A percentile compares a stretch with the other conserved stretches of the same genome.
Conservation (phyloP, 2,888 invertebrate species). For the Chymomyza amoena region DNA sequence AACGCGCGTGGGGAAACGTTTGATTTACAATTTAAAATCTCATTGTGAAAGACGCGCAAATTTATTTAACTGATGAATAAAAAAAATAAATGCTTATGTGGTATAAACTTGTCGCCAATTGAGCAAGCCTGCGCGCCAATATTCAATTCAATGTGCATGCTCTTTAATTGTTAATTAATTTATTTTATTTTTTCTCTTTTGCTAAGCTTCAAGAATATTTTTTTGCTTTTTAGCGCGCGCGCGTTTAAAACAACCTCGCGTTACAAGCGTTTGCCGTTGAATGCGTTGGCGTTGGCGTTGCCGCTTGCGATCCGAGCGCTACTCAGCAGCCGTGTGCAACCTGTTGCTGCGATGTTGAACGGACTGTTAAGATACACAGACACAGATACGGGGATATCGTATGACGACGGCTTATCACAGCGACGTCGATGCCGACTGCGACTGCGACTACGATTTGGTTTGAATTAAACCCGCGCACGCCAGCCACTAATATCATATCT, state of each 20-base stretch:
- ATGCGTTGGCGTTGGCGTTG: conserved; percentile 22
- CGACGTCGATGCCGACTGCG: background rate
- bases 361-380: conserved; percentile 20
- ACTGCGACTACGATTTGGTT: background rate
- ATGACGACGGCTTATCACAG: conserved; percentile 1
- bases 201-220: conserved; percentile 36
- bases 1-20: background rate
- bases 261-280: conserved; percentile 32
- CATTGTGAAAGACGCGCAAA: background rate
- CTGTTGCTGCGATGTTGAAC: conserved; percentile 12
- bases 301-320: background rate
- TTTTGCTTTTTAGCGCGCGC: background rate
- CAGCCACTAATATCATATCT: background rate
- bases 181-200: background rate
- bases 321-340: conserved; percentile 1
- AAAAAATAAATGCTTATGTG: conserved; percentile 34
- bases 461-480: background rate
- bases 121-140: conserved; percentile 25
- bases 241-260: conserved; percentile 36
- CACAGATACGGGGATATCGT: conserved; percentile 24
- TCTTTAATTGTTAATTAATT: background rate
- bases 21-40: conserved; percentile 2
- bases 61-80: background rate
- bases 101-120: conserved; percentile 10
- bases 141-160: conserved; percentile 25